These are phyloP conservation scores for Schizopygopsis malacanthus DNA, from an alignment of 2,797 vertebrate species.

Conservation along the genomic window DNA sequence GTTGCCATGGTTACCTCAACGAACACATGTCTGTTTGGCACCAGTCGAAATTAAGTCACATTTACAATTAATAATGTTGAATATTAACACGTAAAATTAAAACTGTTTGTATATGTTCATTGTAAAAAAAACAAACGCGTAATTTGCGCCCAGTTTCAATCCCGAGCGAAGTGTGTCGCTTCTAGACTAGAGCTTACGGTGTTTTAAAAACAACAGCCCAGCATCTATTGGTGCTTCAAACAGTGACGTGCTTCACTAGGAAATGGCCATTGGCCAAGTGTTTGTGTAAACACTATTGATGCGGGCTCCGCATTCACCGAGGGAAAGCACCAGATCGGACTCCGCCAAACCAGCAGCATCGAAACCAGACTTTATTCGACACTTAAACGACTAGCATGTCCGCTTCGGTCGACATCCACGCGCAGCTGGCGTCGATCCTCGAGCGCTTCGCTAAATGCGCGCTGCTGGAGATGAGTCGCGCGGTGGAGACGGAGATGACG, in stretches of 20 bases:
- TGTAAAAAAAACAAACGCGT: too few relatives aligned
- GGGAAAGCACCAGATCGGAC: background rate
- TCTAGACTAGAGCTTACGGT: conserved; percentile 11
- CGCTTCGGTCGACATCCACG: conserved; percentile 54
- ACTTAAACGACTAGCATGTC: conserved; percentile 43
- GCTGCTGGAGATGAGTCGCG: conserved; percentile 59
- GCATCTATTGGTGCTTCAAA: conserved; percentile 30
- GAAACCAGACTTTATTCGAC: background rate
- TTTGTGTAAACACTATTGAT: conserved; percentile 55
- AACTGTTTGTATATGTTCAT: background rate
- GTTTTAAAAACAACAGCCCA: background rate
- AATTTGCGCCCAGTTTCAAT: background rate
- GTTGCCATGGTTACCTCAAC: background rate
- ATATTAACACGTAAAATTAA: background rate
- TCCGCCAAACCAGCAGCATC: background rate
- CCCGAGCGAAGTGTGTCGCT: background rate
- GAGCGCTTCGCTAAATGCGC: conserved; percentile 61
- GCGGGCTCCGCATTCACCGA: background rate
- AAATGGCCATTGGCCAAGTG: conserved; percentile 23
- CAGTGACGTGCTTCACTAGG: conserved; percentile 34
- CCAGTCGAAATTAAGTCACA: background rate
- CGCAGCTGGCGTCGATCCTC: conserved; percentile 59
- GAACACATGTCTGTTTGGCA: background rate
- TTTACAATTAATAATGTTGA: background rate
- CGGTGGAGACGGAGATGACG: conserved; percentile 55